phyloP scores from a whole-genome alignment of 2,888 invertebrate genomes.

The Hirtodrosophila confusa region DNA sequence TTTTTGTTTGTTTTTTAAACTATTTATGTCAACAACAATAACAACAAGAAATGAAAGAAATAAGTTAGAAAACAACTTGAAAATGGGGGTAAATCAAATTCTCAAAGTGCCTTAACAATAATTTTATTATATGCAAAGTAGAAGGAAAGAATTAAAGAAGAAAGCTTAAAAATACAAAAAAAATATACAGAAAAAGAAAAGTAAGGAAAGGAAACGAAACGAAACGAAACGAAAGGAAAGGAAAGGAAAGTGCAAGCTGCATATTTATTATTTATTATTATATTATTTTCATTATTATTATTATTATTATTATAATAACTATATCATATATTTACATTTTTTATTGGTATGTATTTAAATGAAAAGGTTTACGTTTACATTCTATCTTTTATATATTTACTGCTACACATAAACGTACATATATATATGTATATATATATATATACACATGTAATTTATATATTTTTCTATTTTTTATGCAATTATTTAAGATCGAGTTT shows the following conservation, averaged over 20 bases:
- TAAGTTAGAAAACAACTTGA: conserved; percentile 21
- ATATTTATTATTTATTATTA: conserved; percentile 72
- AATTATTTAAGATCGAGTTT: conserved; percentile 26
- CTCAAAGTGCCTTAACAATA: conserved; percentile 81
- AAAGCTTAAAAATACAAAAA: conserved; percentile 4
- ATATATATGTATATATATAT: conserved; percentile 12
- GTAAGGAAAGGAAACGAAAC: conserved; percentile 1
- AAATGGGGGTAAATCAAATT: conserved; percentile 64
- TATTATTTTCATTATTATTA: conserved; percentile 55
- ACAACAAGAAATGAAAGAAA: conserved; percentile 9
- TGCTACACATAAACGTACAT: conserved; percentile 18
- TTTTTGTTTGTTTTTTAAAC: conserved; percentile 22
- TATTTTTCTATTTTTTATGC: conserved; percentile 11
- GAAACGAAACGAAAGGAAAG: neutral
- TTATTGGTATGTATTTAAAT: conserved; percentile 58
- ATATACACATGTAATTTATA: conserved; percentile 9
- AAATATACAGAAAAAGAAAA: conserved; percentile 11
- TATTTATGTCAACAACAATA: conserved; percentile 40
- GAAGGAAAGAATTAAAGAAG: conserved; percentile 5
- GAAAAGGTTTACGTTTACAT: conserved; percentile 49
- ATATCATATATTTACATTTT: conserved; percentile 34
- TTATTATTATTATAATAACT: conserved; percentile 48
- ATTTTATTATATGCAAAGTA: conserved; percentile 46
- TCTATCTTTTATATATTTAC: conserved; percentile 55
- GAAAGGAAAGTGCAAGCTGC: conserved; percentile 45